Base-by-base conservation (phyloP, 1,140 invertebrate species). In the Leguminivora glycinivorella region DNA sequence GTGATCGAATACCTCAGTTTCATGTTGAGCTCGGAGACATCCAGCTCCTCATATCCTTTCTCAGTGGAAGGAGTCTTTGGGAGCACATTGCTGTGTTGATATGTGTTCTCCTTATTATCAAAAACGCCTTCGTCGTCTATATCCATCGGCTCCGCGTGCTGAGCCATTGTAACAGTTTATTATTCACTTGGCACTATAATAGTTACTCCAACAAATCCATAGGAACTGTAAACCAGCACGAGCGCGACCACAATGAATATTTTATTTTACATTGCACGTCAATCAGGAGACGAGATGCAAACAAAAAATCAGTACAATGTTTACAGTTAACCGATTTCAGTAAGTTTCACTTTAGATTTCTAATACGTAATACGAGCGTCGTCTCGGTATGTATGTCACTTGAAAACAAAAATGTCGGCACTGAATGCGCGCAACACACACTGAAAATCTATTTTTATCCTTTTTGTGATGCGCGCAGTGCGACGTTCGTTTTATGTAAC, bases 371-470 rank as follows among this genome's bases (percentile, higher is more conserved):
- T 73, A 75, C 70, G 68, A 74, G 72, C 76, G 72, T 67, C 74
- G 72, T 82, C 75, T 73, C 81, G 74, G 71, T 85, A 89, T 86
- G 83, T 87, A 79, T 88, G 89, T 91, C 85, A 89, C 78, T 82
- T 83, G 81, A 88, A 89, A 91, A 89, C 88, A 89, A 90, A 91
- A 88, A 88, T 85, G 85, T 83, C 85, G 71, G 73, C 73, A 68
- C 56, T 56, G 40, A 70, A 81, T 88, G 84, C 82, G 79, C 80
- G 87, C 85, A 88, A 90, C 82, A 88, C 88, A 88, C 83, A 86
- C 73, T 79, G 75, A 80, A 83, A 84, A 74, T 91, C 89, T 91
- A 91, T 91, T 91, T 91, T 88, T 91, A 90, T 78, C 82, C 78
- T 88, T 84, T 89, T 87, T 87, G 82, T 87, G 77, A 63, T 81